Percentiles rank a stretch among this genome's conserved stretches.
phyloP scores from a whole-genome alignment of 2,888 invertebrate species.

The Melolontha melolontha region DNA sequence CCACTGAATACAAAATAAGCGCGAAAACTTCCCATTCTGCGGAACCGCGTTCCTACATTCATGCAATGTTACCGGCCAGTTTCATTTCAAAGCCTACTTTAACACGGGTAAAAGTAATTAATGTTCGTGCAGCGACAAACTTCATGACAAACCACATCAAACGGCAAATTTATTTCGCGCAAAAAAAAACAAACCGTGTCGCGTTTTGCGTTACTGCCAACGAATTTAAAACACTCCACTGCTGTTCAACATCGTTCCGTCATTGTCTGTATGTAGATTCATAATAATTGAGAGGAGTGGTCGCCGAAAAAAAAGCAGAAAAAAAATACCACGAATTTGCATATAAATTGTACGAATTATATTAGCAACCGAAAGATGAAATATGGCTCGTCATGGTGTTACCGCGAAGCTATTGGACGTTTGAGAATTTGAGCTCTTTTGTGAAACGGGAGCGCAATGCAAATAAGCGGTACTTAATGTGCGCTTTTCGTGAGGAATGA shows the following conservation, averaged over 20 bases:
- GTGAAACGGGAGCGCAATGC: slow-evolving; percentile 20
- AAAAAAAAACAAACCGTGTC: too few species aligned
- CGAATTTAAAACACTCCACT: slow-evolving; percentile 1
- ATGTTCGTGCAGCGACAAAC: slow-evolving; percentile 51
- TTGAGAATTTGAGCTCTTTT: slow-evolving; percentile 27
- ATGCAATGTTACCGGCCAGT: neutral
- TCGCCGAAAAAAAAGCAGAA: slow-evolving; percentile 11
- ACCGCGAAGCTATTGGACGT: slow-evolving; percentile 21
- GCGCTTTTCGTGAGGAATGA: slow-evolving; percentile 6
- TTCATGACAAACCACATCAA: slow-evolving; percentile 56
- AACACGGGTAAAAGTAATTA: slow-evolving; percentile 50
- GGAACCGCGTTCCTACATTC: neutral
- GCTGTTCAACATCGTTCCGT: slow-evolving; percentile 1
- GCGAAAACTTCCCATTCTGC: neutral
- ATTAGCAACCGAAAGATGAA: slow-evolving; percentile 34
- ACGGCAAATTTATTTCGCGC: slow-evolving; percentile 52
- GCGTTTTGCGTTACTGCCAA: too few species aligned
- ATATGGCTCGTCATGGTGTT: slow-evolving; percentile 33
- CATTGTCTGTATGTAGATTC: slow-evolving; percentile 9
- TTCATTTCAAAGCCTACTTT: neutral
- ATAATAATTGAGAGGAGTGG: slow-evolving; percentile 28
- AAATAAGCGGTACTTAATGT: slow-evolving; percentile 31
- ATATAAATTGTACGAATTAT: slow-evolving; percentile 42
- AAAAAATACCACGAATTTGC: slow-evolving; percentile 33
- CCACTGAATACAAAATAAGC: too few species aligned